Base-by-base conservation (phyloP, 2,113 vertebrate species). In the Stercorarius parasiticus region DNA sequence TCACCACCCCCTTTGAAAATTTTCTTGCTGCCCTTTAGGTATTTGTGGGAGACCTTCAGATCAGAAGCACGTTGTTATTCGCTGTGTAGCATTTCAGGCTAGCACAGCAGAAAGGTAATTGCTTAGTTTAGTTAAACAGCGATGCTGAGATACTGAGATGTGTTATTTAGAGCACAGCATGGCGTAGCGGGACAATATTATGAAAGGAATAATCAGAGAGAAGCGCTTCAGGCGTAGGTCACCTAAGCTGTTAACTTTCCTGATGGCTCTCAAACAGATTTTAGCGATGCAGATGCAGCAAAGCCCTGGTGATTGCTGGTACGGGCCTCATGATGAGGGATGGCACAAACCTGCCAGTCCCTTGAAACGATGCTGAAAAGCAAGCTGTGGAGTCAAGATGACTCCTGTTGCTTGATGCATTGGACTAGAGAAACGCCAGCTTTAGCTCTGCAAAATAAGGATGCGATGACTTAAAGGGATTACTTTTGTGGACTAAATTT, bases 161-260 rank as follows among this genome's bases (percentile, higher is more conserved):
- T 93, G 91, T 95, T 96, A 88, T 90, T 91, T 86, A 96, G 89
- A 94, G 82, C 90, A 70, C 78, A 95, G 93, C 36, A 1, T 74
- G 91, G 36, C 55, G 38, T 62, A 85, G 42, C 0, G 0, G 89
- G 53, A 82, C 71, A 77, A 20, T 47, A 55, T 87, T 95, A 85
- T 93, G 93, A 74, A 90, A 95, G 47, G 20, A 93, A 94, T 94
- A 61, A 95, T 85, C 59, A 88, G 78, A 95, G 83, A 71, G 82
- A 90, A 73, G 47, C 3, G 1, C 50, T 91, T 93, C 73, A 83
- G 71, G 58, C 11, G 1, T 18, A 78, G 64, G 74, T 90, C 89
- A 81, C 71, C 85, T 55, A 91, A 77, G 76, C 79, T 80, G 58
- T 82, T 89, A 70, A 73, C 23, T 90, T 87, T 62, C 49, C 22